Percentiles rank a stretch among this genome's conserved stretches.
phyloP scores from a whole-genome alignment of 2,888 invertebrate species.

The Eumacrocentrus americanus region DNA sequence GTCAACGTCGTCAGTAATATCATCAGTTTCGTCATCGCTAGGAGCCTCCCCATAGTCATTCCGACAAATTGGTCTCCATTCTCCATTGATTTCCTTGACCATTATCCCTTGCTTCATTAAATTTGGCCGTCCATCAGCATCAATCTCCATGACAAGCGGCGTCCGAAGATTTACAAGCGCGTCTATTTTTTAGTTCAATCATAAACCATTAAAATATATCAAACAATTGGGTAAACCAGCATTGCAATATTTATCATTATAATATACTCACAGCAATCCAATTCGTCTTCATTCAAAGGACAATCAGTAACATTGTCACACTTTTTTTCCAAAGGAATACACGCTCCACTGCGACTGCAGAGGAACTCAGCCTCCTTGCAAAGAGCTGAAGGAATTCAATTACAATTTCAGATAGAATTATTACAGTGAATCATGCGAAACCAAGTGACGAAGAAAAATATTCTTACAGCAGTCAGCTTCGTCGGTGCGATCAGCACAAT shows the following conservation, averaged over 20 bases:
- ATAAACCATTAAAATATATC: neutral
- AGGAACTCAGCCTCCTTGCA: constrained; percentile 68
- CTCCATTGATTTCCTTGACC: constrained; percentile 63
- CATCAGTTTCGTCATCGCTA: no score
- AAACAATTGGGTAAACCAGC: no score
- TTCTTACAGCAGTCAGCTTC: constrained; percentile 75
- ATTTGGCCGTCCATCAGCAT: constrained; percentile 68
- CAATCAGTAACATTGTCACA: constrained; percentile 75
- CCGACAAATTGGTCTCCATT: constrained; percentile 65
- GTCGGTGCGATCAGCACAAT: constrained; percentile 78
- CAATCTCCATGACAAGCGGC: no score
- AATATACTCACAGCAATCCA: constrained; percentile 68
- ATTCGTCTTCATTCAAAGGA: constrained; percentile 75
- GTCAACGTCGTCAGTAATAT: constrained; percentile 45
- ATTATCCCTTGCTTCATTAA: constrained; percentile 67
- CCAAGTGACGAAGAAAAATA: neutral
- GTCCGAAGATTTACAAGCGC: constrained; percentile 69
- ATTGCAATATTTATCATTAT: neutral
- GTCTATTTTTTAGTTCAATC: constrained; percentile 60
- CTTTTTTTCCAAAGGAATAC: constrained; percentile 67
- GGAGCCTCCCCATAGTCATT: constrained; percentile 30
- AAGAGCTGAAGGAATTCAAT: constrained; percentile 59
- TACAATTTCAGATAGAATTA: neutral
- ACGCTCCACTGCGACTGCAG: constrained; percentile 70
- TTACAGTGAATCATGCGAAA: neutral